phyloP scores from a whole-genome alignment of 2,113 vertebrate species.

The Neomonachus schauinslandi region DNA sequence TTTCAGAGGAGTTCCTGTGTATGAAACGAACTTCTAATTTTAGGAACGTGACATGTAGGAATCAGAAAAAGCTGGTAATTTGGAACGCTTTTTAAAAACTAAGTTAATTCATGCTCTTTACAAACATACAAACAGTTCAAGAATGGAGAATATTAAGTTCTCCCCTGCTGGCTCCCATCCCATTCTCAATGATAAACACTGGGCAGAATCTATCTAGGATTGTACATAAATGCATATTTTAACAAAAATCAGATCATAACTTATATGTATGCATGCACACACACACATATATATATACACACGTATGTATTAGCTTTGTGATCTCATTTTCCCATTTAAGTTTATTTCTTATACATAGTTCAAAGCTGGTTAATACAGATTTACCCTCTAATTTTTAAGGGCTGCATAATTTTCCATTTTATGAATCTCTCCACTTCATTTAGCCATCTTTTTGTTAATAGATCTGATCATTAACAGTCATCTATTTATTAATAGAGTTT shows the following conservation, averaged over 20 bases:
- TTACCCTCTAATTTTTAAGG: slow-evolving; percentile 42
- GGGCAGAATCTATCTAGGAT: neutral
- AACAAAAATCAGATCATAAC: neutral
- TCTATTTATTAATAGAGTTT: neutral
- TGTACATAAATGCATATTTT: neutral
- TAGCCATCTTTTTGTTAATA: neutral
- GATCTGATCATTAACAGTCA: neutral
- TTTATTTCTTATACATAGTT: slow-evolving; percentile 11
- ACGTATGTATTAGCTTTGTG: neutral
- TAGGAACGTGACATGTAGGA: neutral
- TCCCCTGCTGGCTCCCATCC: neutral
- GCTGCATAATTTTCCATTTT: neutral
- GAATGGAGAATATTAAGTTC: neutral
- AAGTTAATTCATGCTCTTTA: neutral
- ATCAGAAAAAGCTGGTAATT: neutral
- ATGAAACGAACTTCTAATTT: neutral
- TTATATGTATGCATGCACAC: neutral
- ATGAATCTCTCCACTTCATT: slow-evolving; percentile 21
- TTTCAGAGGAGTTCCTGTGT: neutral
- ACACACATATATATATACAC: neutral
- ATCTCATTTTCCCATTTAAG: slow-evolving; percentile 7
- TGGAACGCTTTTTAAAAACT: slow-evolving; percentile 2
- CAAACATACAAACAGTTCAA: neutral
- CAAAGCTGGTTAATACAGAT: neutral
- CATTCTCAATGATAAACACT: neutral